Conservation (phyloP, 2,888 invertebrate species). For the Drosophila antonietae region DNA sequence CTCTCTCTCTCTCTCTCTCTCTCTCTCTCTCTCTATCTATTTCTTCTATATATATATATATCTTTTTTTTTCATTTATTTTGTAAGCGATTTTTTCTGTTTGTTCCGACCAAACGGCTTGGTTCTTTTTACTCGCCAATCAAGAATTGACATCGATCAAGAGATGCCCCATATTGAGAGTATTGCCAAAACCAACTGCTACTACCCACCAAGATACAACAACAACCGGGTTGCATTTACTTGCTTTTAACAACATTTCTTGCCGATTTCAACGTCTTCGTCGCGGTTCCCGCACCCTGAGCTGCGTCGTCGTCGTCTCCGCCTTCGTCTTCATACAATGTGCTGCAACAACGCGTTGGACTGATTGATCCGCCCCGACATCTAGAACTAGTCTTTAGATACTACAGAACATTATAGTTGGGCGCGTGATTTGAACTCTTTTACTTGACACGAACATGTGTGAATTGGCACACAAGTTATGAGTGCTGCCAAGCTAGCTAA, state of each 20-base stretch:
- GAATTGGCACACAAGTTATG: not conserved
- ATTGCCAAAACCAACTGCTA: conserved; percentile 44
- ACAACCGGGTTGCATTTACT: conserved; percentile 47
- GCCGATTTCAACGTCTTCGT: conserved; percentile 41
- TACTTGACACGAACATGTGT: not conserved
- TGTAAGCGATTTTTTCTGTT: conserved; percentile 69
- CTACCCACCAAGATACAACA: conserved; percentile 47
- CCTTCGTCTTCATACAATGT: conserved; percentile 29
- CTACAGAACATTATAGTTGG: conserved; percentile 9
- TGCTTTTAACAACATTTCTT: conserved; percentile 52
- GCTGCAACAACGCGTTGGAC: conserved; percentile 45
- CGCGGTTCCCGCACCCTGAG: conserved; percentile 28
- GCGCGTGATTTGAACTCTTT: not conserved
- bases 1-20: conserved; percentile 73
- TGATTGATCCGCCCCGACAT: conserved; percentile 20
- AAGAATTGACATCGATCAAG: conserved; percentile 60
- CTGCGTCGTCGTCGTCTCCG: conserved; percentile 37
- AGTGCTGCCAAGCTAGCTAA: not conserved
- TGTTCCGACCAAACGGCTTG: conserved; percentile 61
- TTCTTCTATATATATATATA: conserved; percentile 73
- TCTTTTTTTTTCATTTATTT: conserved; percentile 62
- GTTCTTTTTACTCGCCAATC: conserved; percentile 49
- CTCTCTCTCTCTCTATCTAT: conserved; percentile 56
- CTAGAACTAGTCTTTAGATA: conserved; percentile 19
- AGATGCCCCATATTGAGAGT: conserved; percentile 63